phyloP scores from a whole-genome alignment of 92 coral and sea anemone genomes.

The Parazoanthus darwini region DNA sequence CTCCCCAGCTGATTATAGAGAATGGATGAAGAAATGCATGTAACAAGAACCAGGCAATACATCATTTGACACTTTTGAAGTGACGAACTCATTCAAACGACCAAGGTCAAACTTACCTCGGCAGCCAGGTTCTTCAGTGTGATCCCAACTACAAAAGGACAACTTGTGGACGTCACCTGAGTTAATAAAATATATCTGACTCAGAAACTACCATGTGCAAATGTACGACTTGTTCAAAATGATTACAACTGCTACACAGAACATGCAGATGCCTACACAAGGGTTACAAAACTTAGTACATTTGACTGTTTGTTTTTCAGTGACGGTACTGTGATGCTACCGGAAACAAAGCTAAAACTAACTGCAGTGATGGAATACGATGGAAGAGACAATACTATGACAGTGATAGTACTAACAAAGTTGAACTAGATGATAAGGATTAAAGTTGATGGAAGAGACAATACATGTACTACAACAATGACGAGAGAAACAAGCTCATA shows the following conservation, averaged over 20 bases:
- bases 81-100: neutral
- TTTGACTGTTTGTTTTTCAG: neutral
- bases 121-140: conserved; percentile 89
- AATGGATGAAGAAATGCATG: too few species aligned
- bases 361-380: neutral
- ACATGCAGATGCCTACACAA: neutral
- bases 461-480: too few species aligned
- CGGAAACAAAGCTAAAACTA: too few species aligned
- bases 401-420: neutral
- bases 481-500: neutral
- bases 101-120: conserved; percentile 61
- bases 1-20: too few species aligned
- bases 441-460: neutral
- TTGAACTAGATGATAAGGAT: neutral
- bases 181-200: neutral
- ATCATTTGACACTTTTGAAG: neutral
- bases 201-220: neutral
- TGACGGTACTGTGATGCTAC: too few species aligned
- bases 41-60: too few species aligned
- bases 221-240: neutral
- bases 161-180: conserved; percentile 75
- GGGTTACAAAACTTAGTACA: neutral
- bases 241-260: too few species aligned
- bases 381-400: neutral
- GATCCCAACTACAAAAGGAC: conserved; percentile 88